Conservation (phyloP, 2,797 vertebrate genomes). For the Trachurus trachurus region DNA sequence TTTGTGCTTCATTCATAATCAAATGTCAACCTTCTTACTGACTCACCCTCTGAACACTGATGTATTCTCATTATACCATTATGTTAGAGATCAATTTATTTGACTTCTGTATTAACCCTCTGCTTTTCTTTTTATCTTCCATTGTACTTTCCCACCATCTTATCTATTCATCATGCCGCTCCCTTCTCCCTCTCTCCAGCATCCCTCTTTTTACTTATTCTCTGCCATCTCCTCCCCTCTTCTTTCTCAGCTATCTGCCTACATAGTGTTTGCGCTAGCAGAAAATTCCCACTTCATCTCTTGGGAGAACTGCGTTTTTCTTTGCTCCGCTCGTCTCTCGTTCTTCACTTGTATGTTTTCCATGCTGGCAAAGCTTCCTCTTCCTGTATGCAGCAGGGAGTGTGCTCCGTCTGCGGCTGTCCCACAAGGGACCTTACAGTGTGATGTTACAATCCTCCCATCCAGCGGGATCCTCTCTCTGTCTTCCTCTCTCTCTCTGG, state of each 20-base stretch:
- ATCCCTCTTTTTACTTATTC: conserved; percentile 61
- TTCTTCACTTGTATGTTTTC: conserved; percentile 82
- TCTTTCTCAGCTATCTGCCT: conserved; percentile 68
- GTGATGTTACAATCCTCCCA: conserved; percentile 78
- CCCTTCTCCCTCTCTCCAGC: conserved; percentile 37
- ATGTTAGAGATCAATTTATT: conserved; percentile 50
- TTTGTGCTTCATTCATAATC: not conserved
- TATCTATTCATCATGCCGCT: conserved; percentile 40
- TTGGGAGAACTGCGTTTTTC: conserved; percentile 78
- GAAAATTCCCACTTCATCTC: conserved; percentile 80
- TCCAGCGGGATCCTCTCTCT: conserved; percentile 68
- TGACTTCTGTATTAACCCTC: conserved; percentile 36
- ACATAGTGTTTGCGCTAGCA: conserved; percentile 78
- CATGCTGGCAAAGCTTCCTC: conserved; percentile 79
- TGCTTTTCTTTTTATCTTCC: conserved; percentile 34
- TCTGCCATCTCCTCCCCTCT: conserved; percentile 61
- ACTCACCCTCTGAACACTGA: conserved; percentile 25
- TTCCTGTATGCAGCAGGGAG: conserved; percentile 79
- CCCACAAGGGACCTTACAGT: conserved; percentile 78
- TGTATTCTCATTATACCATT: conserved; percentile 29
- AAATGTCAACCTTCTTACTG: conserved; percentile 10
- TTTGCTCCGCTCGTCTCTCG: conserved; percentile 71
- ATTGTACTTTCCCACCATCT: conserved; percentile 49
- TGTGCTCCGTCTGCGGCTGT: conserved; percentile 72
- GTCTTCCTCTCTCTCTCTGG: conserved; percentile 55